phyloP scores from a whole-genome alignment of 2,888 invertebrate genomes.

The Dexiosoma caninum region DNA sequence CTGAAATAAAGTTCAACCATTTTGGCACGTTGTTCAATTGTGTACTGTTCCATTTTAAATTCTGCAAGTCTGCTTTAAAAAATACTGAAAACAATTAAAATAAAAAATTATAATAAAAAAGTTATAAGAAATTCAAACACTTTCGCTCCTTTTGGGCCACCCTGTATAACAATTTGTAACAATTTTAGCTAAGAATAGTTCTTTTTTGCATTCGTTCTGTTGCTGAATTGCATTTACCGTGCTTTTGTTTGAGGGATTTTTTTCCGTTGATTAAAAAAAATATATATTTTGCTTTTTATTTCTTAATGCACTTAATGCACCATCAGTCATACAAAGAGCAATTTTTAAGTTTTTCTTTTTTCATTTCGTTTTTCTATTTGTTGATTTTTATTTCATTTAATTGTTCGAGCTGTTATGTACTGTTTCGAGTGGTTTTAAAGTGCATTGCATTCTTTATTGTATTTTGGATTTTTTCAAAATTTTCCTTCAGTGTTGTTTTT shows the following conservation, averaged over 20 bases:
- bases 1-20: too few relatives aligned
- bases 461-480: not conserved
- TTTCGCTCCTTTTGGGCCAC: too few relatives aligned
- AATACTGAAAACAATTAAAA: too few relatives aligned
- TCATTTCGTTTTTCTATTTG: not conserved
- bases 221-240: slow-evolving; percentile 4
- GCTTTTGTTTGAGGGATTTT: slow-evolving; percentile 1
- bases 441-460: slow-evolving; percentile 23
- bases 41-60: too few relatives aligned
- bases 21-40: too few relatives aligned
- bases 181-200: not conserved
- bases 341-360: slow-evolving; percentile 16
- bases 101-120: too few relatives aligned
- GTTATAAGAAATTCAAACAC: too few relatives aligned
- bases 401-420: not conserved
- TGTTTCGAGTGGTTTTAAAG: slow-evolving; percentile 12
- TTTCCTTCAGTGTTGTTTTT: not conserved
- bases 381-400: slow-evolving; percentile 16
- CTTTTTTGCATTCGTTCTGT: not conserved
- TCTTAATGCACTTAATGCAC: slow-evolving; percentile 29
- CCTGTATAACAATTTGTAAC: slow-evolving; percentile 8
- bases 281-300: not conserved
- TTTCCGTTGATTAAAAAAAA: not conserved
- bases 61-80: too few relatives aligned
- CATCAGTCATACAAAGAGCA: slow-evolving; percentile 41